Conservation (phyloP, 2,797 vertebrate species). For the Cheirogaleus major region DNA sequence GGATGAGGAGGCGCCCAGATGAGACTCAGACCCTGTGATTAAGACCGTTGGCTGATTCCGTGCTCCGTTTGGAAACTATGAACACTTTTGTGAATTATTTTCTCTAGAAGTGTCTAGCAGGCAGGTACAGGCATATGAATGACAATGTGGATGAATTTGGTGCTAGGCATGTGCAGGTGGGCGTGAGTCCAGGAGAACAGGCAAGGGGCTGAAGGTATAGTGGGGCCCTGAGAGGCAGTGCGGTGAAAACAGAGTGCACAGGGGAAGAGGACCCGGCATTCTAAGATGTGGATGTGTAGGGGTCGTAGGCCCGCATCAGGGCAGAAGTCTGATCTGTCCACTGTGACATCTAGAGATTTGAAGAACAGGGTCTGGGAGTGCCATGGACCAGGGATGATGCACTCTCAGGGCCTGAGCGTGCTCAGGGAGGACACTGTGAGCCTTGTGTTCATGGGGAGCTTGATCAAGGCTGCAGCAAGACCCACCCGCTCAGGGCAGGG, state of each 20-base stretch:
- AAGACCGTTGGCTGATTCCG: too few relatives aligned
- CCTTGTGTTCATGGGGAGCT: accelerated
- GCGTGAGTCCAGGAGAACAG: neutral
- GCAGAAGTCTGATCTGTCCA: accelerated
- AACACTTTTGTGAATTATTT: neutral
- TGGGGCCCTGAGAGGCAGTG: accelerated
- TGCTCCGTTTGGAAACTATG: neutral
- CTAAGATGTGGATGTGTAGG: accelerated
- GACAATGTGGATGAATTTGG: neutral
- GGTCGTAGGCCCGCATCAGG: neutral
- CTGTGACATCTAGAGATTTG: too few relatives aligned
- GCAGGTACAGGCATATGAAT: too few relatives aligned
- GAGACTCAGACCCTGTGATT: neutral
- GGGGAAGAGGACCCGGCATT: neutral
- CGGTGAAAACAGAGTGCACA: accelerated
- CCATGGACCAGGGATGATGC: accelerated
- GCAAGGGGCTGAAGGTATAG: neutral
- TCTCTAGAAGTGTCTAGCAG: neutral
- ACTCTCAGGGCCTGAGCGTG: accelerated
- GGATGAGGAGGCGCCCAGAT: too few relatives aligned
- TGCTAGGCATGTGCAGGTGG: neutral
- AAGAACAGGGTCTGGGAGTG: neutral
- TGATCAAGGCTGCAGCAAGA: neutral
- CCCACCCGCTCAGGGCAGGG: accelerated
- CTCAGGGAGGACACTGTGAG: neutral